Percentiles rank a stretch among this genome's conserved stretches.
Evolutionary conservation across 2,888 invertebrate species (phyloP).

Genomic region (Tetragnatha montana): DNA sequence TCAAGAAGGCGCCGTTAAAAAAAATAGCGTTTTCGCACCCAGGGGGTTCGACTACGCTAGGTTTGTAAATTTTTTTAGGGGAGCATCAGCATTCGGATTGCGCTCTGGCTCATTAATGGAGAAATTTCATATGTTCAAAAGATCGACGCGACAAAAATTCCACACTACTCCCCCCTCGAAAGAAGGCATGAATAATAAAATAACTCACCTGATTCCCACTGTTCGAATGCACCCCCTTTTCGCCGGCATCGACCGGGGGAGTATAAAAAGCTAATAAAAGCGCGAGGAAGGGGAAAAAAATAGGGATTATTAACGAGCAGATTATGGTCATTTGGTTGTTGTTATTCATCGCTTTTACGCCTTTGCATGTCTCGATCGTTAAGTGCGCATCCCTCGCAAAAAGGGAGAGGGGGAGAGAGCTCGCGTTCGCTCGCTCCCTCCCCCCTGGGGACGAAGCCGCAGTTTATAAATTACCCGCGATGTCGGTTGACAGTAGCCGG

Average conservation of each 20-base stretch:
- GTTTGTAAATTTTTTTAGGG: constrained; percentile 31
- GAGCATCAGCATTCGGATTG: constrained; percentile 52
- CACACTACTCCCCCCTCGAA: constrained; percentile 2
- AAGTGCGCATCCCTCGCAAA: constrained; percentile 33
- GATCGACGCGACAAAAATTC: constrained; percentile 45
- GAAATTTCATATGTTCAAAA: constrained; percentile 62
- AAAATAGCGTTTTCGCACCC: constrained; percentile 2
- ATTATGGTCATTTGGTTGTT: constrained; percentile 71
- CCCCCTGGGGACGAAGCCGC: constrained; percentile 57
- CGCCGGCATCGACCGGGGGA: constrained; percentile 44
- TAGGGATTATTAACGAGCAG: constrained; percentile 69
- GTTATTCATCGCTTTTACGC: constrained; percentile 68
- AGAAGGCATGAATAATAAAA: constrained; percentile 64
- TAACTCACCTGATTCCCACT: constrained; percentile 54
- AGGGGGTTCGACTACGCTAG: constrained; percentile 20
- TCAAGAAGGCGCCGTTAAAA: background rate
- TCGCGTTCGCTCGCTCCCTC: background rate
- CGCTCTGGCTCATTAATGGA: constrained; percentile 43
- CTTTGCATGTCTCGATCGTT: constrained; percentile 30
- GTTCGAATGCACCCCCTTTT: constrained; percentile 5
- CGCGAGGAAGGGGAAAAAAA: constrained; percentile 35
- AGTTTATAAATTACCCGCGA: constrained; percentile 72
- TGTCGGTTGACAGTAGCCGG: constrained; percentile 69
- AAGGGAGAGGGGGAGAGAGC: constrained; percentile 34
- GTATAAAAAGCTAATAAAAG: constrained; percentile 71